Evolutionary conservation across 1,140 invertebrate genomes (phyloP), one percentile per base, ranked within the genome.

Genomic region (Condylostylus longicornis): DNA sequence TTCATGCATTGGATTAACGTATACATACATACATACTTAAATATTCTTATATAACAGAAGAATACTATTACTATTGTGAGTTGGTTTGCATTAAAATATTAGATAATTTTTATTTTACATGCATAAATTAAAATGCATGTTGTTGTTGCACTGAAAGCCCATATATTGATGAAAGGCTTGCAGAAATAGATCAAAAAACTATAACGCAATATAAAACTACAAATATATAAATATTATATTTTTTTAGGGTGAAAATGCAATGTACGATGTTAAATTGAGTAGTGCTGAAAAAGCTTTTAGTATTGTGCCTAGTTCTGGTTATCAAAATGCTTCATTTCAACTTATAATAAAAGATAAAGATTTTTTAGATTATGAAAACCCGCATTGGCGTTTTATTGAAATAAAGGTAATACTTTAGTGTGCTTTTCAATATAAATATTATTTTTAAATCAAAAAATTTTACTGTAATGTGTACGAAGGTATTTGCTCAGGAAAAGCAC

Each of bases 311-410:
- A 54, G 51, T 7, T 57, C 50, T 14, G 71, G 70, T 12, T 72
- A 71, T 47, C 68, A 69, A 50, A 37, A 49, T 14, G 66, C 63
- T 42, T 58, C 53, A 33, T 70, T 71, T 50, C 62, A 62, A 25
- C 62, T 70, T 49, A 58, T 61, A 14, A 69, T 71, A 4, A 32
- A 51, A 4, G 63, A 70, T 42, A 61, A 65, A 30, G 49, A 51
- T 15, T 49, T 64, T 42, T 53, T 74, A 14, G 70, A 74, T 47
- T 74, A 58, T 42, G 71, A 74, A 47, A 54, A 63, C 8, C 37
- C 44, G 4, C 40, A 53, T n/a, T 64, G 63, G 60, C 44, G 50
- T 42, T 46, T 47, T 23, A 46, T 70, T 53, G 36, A 58, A 56
- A 50, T 60, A 49, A 31, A 48, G 48, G 61, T 65, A 25, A 25